Base-by-base conservation (phyloP, 1,140 invertebrate species). In the Berghia stephanieae region DNA sequence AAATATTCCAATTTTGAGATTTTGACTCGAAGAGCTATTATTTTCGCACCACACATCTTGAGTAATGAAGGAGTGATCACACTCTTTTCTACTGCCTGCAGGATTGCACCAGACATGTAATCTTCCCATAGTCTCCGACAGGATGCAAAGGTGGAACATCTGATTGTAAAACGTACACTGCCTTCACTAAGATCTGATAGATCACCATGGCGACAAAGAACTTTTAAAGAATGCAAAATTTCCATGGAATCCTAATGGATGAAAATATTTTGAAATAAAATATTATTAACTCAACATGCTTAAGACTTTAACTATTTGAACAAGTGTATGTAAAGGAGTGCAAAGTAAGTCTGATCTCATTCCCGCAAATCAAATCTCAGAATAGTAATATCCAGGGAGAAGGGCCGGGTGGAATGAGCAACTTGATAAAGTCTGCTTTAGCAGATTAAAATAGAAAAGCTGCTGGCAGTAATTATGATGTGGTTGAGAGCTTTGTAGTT, bases 151-250 rank as follows among this genome's bases (percentile, higher is more conserved):
- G 83, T 81, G 40, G 57, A 60, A 75, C 79, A 84, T 0, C 57
- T 49, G 16, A 86, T 43, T 0, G 71, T 74, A 74, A 86, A 85
- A 36, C 69, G 63, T 24, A 86, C 78, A 73, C 83, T 85, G 13
- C 85, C 85, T 27, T 82, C 75, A 16, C 77, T 80, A 42, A 86
- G 79, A 36, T 80, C 79, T 46, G 80, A 80, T 18, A 79, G 36
- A 4, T 82, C 70, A 13, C 83, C 83, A 78, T 85, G 85, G 36
- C 82, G 78, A 78, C 83, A 85, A 0, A 86, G 60, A n/a, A 83
- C 82, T 72, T 86, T 85, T 3, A 86, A 57, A 10, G 83, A 81
- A 72, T 84, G 71, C 80, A 82, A 81, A 40, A 83, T 81, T 74
- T 85, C 84, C 79, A 83, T 81, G 3, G 82, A 80, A 31, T 85